These are phyloP conservation scores for Ammospiza nelsoni DNA, from an alignment of 2,113 vertebrate species.

Conservation along the genomic window DNA sequence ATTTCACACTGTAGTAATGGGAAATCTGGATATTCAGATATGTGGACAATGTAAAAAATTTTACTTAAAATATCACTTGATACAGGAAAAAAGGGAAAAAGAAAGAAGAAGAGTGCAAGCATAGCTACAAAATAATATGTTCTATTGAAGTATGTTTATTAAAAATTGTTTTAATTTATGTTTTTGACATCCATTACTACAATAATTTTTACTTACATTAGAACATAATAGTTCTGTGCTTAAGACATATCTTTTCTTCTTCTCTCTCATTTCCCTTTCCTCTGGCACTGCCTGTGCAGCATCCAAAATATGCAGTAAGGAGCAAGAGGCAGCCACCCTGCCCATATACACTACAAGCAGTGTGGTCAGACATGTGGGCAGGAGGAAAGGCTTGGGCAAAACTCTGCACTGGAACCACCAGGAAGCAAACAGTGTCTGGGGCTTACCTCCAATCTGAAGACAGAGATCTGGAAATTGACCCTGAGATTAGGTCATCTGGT, in stretches of 20 bases:
- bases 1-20: background rate
- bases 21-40: background rate
- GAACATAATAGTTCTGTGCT: background rate
- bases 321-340: background rate
- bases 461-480: background rate
- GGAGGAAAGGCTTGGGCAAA: background rate
- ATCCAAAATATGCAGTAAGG: background rate
- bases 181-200: background rate
- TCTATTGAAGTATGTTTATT: background rate
- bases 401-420: background rate
- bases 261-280: background rate
- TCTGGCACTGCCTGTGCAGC: background rate
- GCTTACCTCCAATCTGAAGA: background rate
- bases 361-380: fast-evolving
- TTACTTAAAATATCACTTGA: background rate
- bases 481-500: background rate
- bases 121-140: background rate
- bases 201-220: background rate
- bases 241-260: background rate
- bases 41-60: background rate
- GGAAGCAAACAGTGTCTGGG: background rate
- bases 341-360: fast-evolving
- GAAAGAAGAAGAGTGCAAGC: background rate
- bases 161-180: background rate
- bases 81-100: background rate